Percentiles rank a stretch among this genome's conserved stretches.
These are phyloP conservation scores for Menidia menidia DNA, from an alignment of 2,797 vertebrate species.

Conservation along the genomic window DNA sequence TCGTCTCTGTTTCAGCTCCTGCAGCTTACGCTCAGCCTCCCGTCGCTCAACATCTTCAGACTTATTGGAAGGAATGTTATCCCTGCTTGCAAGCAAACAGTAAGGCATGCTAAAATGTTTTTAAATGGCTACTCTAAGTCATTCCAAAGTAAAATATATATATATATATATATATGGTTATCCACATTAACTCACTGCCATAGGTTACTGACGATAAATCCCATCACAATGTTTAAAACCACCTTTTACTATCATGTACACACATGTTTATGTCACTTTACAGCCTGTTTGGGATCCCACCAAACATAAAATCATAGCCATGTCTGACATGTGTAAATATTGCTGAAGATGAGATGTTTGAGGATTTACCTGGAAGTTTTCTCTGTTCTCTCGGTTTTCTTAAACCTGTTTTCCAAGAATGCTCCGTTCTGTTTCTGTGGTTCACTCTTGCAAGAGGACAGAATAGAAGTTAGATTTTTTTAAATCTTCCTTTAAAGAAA, in stretches of 20 bases:
- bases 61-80: conserved; percentile 53
- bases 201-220: background rate
- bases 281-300: too few species aligned
- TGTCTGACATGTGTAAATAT: background rate
- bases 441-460: conserved; percentile 65
- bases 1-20: conserved; percentile 87
- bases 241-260: too few species aligned
- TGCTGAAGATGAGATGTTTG: background rate
- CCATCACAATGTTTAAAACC: too few species aligned
- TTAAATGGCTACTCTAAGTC: too few species aligned
- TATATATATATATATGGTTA: too few species aligned
- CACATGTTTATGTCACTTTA: too few species aligned
- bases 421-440: conserved; percentile 82
- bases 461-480: background rate
- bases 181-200: background rate
- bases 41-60: conserved; percentile 72
- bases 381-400: conserved; percentile 87
- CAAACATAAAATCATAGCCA: background rate
- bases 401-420: conserved; percentile 84
- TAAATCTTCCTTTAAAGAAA: background rate
- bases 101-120: background rate
- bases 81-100: conserved; percentile 46
- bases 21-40: conserved; percentile 88
- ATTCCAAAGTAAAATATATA: too few species aligned
- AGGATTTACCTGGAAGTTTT: conserved; percentile 85